Evolutionary conservation across 1,140 invertebrate genomes (phyloP), one percentile per base, ranked within the genome.

Genomic region (Drosophila melanica): DNA sequence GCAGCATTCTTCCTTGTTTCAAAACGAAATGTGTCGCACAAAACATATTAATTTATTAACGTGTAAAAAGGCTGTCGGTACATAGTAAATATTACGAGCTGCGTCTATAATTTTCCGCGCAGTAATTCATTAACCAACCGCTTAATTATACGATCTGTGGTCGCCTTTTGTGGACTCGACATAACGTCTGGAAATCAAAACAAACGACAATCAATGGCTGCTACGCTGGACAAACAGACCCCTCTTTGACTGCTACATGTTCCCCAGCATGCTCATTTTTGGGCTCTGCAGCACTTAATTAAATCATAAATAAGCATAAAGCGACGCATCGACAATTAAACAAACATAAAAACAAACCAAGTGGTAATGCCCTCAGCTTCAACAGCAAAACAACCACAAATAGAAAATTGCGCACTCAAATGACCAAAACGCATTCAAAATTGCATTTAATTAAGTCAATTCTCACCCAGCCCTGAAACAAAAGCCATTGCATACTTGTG

Each of bases 241-340:
- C 18, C 35, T 35, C 18, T 8, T 23, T 37, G 18, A 30, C 12
- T 35, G 58, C 11, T 12, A 4, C n/a, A 8, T 33, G 30, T 41
- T 10, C 39, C 23, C 45, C 65, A 62, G 66, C 63, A 63, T 67
- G 82, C 68, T 82, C 79, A 86, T 86, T 82, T 86, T 82, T 57
- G 64, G 79, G 82, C 60, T 55, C 67, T 60, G 57, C 71, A 65
- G 81, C 85, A 89, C 81, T 89, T 89, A 89, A 89, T 89, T 89
- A 89, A 89, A 89, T 89, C 84, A 89, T 89, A 89, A 89, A 89
- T 89, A 89, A 89, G 85, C 84, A 89, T 89, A 77, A 84, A 89
- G 77, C 84, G 85, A 67, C 84, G 82, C 82, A 82, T 63, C 73
- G 72, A 77, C 84, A 89, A 89, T 89, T 84, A 89, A 89, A 84